Percentiles rank a stretch among this genome's conserved stretches.
phyloP scores from a whole-genome alignment of 2,797 vertebrate species.

The Tolypeutes matacus region DNA sequence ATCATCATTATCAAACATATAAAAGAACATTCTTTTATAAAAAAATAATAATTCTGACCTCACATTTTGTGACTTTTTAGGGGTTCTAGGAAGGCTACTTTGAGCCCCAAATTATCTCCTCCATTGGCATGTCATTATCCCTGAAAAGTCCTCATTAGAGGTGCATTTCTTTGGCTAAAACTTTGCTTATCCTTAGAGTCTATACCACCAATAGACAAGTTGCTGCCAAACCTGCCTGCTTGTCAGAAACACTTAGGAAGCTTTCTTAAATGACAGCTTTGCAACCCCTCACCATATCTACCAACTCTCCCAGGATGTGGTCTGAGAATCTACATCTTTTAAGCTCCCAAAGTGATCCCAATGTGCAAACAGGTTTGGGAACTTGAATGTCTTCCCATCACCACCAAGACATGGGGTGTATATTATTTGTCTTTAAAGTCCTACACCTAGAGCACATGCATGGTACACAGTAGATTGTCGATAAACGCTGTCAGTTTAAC shows the following conservation, averaged over 20 bases:
- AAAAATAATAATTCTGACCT: neutral
- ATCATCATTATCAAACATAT: neutral
- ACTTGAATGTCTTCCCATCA: neutral
- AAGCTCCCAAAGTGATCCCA: neutral
- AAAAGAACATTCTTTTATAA: neutral
- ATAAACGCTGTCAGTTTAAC: neutral
- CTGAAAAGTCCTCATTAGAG: neutral
- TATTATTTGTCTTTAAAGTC: neutral
- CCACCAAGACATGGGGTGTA: neutral
- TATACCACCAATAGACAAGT: neutral
- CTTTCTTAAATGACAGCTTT: neutral
- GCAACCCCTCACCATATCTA: neutral
- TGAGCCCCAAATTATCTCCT: neutral
- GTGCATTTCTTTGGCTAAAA: neutral
- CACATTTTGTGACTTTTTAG: neutral
- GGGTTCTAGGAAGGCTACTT: neutral
- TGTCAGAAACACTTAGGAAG: neutral
- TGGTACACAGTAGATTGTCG: neutral
- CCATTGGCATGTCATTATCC: neutral
- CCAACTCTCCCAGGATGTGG: neutral
- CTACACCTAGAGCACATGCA: neutral
- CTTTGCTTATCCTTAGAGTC: neutral
- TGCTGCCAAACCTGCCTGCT: too few species aligned
- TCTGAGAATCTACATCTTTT: neutral
- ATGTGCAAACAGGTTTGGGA: neutral